Evolutionary conservation across 2,113 vertebrate species (phyloP).

Genomic region (Garra rufa): DNA sequence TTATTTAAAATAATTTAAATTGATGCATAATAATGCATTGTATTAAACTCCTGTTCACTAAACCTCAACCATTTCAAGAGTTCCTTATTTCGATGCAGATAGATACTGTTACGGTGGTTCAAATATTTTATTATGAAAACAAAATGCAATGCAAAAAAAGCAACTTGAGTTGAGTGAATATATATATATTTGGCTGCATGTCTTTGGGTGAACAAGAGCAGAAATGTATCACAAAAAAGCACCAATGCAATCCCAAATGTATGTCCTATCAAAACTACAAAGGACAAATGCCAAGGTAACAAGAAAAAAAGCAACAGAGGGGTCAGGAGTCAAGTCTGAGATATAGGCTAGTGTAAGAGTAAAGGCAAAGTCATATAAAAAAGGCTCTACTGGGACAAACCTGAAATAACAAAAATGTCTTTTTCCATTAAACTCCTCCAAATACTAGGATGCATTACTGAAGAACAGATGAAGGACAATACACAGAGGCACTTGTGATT

Average conservation of each 20-base stretch:
- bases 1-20: too few relatives aligned
- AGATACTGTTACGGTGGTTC: background rate
- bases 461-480: slow-evolving; percentile 43
- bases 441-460: slow-evolving; percentile 33
- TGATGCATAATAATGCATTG: background rate
- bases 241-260: slow-evolving; percentile 4
- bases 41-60: background rate
- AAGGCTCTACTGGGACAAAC: background rate
- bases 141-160: background rate
- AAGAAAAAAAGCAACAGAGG: background rate
- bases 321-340: background rate
- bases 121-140: too few relatives aligned
- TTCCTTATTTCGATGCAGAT: background rate
- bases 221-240: background rate
- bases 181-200: background rate
- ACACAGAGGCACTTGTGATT: slow-evolving; percentile 37
- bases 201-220: background rate
- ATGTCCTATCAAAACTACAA: background rate
- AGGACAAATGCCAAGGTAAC: slow-evolving; percentile 5
- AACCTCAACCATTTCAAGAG: background rate
- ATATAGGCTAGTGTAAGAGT: background rate
- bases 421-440: background rate
- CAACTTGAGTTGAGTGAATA: background rate
- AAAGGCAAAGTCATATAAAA: slow-evolving; percentile 1
- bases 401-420: background rate